These are phyloP conservation scores for Hypomecis punctinalis DNA, from an alignment of 2,888 invertebrate species.

Conservation along the genomic window DNA sequence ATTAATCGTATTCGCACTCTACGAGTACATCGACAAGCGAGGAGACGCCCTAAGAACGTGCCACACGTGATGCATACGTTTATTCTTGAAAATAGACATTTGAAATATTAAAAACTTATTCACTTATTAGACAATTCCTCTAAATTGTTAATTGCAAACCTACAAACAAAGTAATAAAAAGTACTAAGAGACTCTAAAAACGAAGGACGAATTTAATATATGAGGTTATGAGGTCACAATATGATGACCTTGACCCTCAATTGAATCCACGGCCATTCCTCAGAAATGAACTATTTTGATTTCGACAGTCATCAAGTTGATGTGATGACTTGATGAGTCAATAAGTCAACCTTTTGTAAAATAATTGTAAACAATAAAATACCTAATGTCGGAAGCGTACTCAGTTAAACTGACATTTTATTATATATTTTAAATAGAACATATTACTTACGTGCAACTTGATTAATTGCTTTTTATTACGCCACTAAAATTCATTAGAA, in stretches of 20 bases:
- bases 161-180: not conserved
- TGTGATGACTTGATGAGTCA: not conserved
- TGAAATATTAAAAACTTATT: not conserved
- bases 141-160: not conserved
- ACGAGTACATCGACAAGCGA: too few relatives aligned
- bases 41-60: slow-evolving; percentile 3
- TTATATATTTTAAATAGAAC: not conserved
- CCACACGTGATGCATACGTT: slow-evolving; percentile 10
- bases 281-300: not conserved
- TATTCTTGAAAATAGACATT: slow-evolving; percentile 9
- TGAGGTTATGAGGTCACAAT: not conserved
- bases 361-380: not conserved
- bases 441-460: not conserved
- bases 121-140: not conserved
- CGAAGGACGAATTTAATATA: not conserved
- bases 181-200: not conserved
- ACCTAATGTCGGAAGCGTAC: slow-evolving; percentile 3
- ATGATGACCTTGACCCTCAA: slow-evolving; percentile 3
- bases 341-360: not conserved
- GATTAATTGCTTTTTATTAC: not conserved
- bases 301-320: not conserved
- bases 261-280: not conserved
- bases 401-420: slow-evolving; percentile 1
- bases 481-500: too few relatives aligned
- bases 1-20: too few relatives aligned